phyloP scores from a whole-genome alignment of 2,888 invertebrate species.

The Diaphora mendica region DNA sequence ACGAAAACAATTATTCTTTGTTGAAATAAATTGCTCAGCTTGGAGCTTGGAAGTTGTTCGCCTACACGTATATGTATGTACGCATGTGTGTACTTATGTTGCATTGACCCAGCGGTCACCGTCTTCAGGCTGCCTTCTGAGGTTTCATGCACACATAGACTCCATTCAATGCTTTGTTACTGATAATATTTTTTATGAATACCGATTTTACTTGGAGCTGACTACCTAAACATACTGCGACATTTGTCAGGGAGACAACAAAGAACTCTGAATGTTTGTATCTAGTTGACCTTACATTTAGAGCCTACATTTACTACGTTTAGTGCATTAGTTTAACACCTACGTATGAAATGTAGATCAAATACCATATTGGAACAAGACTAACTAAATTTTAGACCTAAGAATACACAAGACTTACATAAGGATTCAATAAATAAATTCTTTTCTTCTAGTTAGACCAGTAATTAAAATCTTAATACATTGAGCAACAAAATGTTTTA shows the following conservation, averaged over 20 bases:
- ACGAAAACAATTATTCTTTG: not conserved
- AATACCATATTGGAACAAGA: not conserved
- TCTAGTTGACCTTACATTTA: not conserved
- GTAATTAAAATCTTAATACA: not conserved
- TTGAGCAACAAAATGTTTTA: not conserved
- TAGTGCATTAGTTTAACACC: not conserved
- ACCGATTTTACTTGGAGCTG: not conserved
- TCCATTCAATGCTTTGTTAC: not conserved
- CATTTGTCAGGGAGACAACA: not conserved
- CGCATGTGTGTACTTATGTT: slow-evolving; percentile 24
- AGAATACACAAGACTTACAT: not conserved
- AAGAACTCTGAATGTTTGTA: not conserved
- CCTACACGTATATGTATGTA: slow-evolving; percentile 9
- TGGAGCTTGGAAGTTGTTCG: slow-evolving; percentile 7
- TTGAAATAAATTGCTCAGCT: slow-evolving; percentile 14
- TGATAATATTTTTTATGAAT: not conserved
- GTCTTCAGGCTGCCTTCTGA: slow-evolving; percentile 46
- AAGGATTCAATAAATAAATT: not conserved
- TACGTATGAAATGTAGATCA: not conserved
- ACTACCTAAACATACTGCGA: not conserved
- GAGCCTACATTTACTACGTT: not conserved
- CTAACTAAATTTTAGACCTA: not conserved
- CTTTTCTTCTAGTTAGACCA: not conserved
- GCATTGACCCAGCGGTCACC: slow-evolving; percentile 43
- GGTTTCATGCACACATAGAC: slow-evolving; percentile 18